Conservation (phyloP, 2,797 vertebrate species). For the Smutsia gigantea region DNA sequence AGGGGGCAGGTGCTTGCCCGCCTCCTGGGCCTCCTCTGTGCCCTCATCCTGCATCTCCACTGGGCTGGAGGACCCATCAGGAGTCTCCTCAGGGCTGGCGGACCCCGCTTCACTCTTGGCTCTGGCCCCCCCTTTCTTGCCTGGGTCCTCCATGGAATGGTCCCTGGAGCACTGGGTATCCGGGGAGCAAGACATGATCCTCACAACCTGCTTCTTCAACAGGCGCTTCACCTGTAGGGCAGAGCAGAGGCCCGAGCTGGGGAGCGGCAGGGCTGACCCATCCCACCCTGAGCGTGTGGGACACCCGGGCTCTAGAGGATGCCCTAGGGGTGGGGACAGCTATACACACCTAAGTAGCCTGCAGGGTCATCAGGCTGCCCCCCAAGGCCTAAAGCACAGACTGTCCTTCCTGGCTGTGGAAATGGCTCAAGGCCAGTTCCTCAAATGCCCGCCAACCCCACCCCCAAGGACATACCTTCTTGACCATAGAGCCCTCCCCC, state of each 20-base stretch:
- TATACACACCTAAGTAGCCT: slow-evolving; percentile 21
- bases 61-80: slow-evolving; percentile 77
- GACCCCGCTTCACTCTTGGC: slow-evolving; percentile 78
- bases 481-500: slow-evolving; percentile 94
- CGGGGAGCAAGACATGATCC: slow-evolving; percentile 90
- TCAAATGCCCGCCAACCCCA: background rate
- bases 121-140: slow-evolving; percentile 76
- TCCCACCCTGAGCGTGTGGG: background rate
- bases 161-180: slow-evolving; percentile 88
- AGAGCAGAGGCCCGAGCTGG: background rate
- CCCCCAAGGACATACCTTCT: slow-evolving; percentile 89
- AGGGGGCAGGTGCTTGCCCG: slow-evolving; percentile 77
- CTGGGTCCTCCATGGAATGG: slow-evolving; percentile 85
- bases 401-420: slow-evolving; percentile 51
- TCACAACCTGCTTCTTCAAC: slow-evolving; percentile 94
- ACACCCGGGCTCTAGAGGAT: background rate
- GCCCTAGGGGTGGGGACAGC: background rate
- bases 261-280: background rate
- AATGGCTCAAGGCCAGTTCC: slow-evolving; percentile 64
- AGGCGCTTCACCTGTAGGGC: slow-evolving; percentile 92
- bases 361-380: slow-evolving; percentile 20
- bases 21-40: slow-evolving; percentile 76
- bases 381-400: slow-evolving; percentile 47
- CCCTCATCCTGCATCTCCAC: slow-evolving; percentile 84
- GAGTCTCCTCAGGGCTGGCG: slow-evolving; percentile 71